A percentile compares a stretch with the other conserved stretches of the same genome.
Evolutionary conservation across 2,888 invertebrate genomes (phyloP).

Genomic region (Agrochola lota): DNA sequence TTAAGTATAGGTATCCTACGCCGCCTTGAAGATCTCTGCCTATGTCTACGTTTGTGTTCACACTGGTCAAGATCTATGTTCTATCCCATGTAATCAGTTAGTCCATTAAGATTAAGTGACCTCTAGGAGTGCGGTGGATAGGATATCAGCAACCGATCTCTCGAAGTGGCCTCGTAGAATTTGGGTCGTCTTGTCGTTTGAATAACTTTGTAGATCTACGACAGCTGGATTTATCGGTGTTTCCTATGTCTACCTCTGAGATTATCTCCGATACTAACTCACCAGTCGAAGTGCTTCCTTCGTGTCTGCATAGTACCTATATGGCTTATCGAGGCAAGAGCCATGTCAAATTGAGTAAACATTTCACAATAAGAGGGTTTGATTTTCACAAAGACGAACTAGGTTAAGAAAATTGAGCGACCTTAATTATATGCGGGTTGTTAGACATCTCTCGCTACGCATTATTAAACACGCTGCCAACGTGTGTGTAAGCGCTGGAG

Average conservation of each 20-base stretch:
- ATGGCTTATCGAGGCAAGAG: not conserved
- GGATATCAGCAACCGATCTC: not conserved
- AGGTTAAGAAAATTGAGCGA: too few species aligned
- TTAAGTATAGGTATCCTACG: not conserved
- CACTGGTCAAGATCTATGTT: not conserved
- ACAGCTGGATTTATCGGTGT: not conserved
- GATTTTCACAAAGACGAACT: not conserved
- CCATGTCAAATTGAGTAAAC: not conserved
- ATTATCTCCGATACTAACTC: not conserved
- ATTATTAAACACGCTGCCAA: not conserved
- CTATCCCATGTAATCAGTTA: not conserved
- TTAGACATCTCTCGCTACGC: not conserved
- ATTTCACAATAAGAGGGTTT: not conserved
- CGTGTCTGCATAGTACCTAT: not conserved
- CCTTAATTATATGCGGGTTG: not conserved
- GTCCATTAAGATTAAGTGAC: not conserved
- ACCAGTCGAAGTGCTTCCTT: not conserved
- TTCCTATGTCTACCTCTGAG: not conserved
- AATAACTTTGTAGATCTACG: not conserved
- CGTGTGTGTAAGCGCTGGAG: too few species aligned
- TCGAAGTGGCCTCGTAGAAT: not conserved
- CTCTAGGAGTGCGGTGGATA: not conserved
- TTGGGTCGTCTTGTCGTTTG: not conserved
- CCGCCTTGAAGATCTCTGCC: not conserved
- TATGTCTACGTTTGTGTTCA: not conserved